Evolutionary conservation across 2,797 vertebrate genomes (phyloP).

Genomic region (Orestias chungarensis): DNA sequence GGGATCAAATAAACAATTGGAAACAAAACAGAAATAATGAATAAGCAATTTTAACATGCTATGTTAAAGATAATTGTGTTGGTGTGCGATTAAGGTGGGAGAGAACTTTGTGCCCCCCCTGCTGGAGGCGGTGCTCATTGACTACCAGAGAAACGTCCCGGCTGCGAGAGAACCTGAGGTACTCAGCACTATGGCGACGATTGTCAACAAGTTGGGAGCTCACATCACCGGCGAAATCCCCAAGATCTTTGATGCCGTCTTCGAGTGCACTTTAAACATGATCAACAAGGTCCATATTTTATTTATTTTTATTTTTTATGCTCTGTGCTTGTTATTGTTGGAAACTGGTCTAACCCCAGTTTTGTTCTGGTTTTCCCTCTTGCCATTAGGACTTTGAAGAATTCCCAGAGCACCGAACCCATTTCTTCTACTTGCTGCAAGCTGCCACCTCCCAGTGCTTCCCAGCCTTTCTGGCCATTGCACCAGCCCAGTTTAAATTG

Average conservation of each 20-base stretch:
- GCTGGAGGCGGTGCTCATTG: conserved; percentile 95
- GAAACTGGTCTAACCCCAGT: neutral
- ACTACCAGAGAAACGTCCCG: conserved; percentile 97
- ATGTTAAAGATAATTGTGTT: neutral
- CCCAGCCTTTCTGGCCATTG: conserved; percentile 96
- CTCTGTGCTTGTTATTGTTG: conserved; percentile 35
- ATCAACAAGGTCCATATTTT: conserved; percentile 90
- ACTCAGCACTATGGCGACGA: conserved; percentile 98
- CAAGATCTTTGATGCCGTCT: conserved; percentile 98
- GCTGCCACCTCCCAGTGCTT: conserved; percentile 99
- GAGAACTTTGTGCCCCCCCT: conserved; percentile 97
- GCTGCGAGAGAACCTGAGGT: conserved; percentile 97
- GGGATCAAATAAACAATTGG: too few relatives aligned
- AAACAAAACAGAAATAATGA: too few relatives aligned
- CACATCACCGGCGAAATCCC: conserved; percentile 98
- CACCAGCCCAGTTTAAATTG: conserved; percentile 97
- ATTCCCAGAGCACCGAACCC: conserved; percentile 97
- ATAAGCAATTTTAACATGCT: too few relatives aligned
- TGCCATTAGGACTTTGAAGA: conserved; percentile 91
- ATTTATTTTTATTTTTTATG: neutral
- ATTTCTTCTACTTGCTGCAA: conserved; percentile 98
- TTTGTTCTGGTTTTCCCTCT: neutral
- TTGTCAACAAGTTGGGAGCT: conserved; percentile 95
- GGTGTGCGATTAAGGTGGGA: conserved; percentile 81
- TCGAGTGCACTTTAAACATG: conserved; percentile 99